A percentile compares a stretch with the other conserved stretches of the same genome.
These are phyloP conservation scores for Choristoneura fumiferana DNA, from an alignment of 1,140 invertebrate genomes.

Conservation along the genomic window DNA sequence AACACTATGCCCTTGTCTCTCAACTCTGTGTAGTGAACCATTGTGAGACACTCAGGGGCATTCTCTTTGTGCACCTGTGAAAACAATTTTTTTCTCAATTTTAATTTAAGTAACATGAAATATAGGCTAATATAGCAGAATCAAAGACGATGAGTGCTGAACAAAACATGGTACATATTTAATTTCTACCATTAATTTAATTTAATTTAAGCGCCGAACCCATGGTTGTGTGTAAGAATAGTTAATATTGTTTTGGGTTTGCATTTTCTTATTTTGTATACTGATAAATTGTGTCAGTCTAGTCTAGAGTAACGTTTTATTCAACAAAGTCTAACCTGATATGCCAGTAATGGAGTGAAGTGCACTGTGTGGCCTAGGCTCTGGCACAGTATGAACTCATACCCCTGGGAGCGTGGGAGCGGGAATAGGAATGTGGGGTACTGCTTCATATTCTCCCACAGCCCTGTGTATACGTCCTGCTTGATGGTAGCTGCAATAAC, in stretches of 20 bases:
- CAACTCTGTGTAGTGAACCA: conserved; percentile 91
- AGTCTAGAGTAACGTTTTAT: no score
- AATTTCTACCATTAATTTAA: no score
- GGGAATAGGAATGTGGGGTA: conserved; percentile 90
- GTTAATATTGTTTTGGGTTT: no score
- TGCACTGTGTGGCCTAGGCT: conserved; percentile 86
- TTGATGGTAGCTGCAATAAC: conserved; percentile 86
- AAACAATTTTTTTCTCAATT: no score
- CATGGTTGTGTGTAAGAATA: no score
- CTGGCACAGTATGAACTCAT: conserved; percentile 93
- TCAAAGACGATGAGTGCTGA: no score
- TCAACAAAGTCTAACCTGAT: conserved; percentile 80
- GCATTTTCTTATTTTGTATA: no score
- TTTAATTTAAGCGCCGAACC: no score
- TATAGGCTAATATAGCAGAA: no score
- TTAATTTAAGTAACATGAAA: no score
- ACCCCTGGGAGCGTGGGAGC: conserved; percentile 89
- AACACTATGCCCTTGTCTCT: conserved; percentile 89
- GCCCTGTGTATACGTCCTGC: conserved; percentile 78
- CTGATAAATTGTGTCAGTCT: no score
- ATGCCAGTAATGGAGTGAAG: conserved; percentile 92
- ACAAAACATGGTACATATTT: no score
- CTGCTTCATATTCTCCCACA: conserved; percentile 79
- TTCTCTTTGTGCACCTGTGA: conserved; percentile 92
- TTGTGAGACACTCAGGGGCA: conserved; percentile 91